Conservation (phyloP, 2,888 invertebrate species). For the Eristalinus sepulchralis region DNA sequence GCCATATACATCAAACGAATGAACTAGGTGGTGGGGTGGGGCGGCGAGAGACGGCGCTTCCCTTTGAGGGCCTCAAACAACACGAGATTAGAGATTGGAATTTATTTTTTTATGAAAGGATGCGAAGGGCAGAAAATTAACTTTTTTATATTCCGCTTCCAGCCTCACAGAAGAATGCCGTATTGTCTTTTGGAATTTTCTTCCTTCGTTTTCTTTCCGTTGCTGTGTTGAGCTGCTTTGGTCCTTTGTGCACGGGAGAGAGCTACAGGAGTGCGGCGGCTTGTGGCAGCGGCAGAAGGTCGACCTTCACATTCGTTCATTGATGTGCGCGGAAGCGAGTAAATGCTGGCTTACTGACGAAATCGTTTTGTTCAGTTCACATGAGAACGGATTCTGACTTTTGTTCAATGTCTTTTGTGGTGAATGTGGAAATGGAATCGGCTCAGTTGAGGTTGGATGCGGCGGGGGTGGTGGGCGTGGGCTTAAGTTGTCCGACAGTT, state of each 20-base stretch:
- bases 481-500: background rate
- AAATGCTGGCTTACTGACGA: background rate
- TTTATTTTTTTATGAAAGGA: slow-evolving; percentile 27
- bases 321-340: background rate
- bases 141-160: slow-evolving; percentile 11
- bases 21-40: background rate
- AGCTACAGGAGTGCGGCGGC: background rate
- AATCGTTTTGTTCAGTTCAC: background rate
- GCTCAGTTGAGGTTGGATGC: background rate
- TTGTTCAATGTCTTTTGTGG: background rate
- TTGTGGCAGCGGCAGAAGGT: too few relatives aligned
- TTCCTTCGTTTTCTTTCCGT: background rate
- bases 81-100: slow-evolving; percentile 31
- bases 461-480: background rate
- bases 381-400: background rate
- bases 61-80: background rate
- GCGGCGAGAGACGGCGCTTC: background rate
- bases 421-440: background rate
- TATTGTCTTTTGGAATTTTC: background rate
- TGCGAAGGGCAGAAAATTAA: slow-evolving; percentile 34
- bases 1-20: slow-evolving; percentile 41
- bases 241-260: background rate
- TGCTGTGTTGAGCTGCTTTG: background rate
- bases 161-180: background rate
- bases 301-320: background rate